Evolutionary conservation across 2,888 invertebrate species (phyloP).

Genomic region (Stenotaenia linearis): DNA sequence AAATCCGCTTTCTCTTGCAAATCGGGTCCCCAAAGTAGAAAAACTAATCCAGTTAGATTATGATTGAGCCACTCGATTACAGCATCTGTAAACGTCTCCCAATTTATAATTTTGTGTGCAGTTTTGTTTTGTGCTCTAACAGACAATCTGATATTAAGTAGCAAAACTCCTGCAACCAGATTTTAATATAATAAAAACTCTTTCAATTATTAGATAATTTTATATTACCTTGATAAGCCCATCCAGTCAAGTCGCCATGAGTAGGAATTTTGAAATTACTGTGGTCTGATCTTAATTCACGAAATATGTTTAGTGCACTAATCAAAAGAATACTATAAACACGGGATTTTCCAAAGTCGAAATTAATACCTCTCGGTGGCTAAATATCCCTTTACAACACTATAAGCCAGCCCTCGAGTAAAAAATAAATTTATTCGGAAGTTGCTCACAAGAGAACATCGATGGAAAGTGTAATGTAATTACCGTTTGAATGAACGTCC

Average conservation of each 20-base stretch:
- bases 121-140: constrained; percentile 50
- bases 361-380: constrained; percentile 33
- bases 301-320: constrained; percentile 49
- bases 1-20: constrained; percentile 49
- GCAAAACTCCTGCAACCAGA: constrained; percentile 44
- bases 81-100: constrained; percentile 54
- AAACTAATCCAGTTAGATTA: constrained; percentile 48
- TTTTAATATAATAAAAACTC: background rate
- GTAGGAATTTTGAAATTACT: constrained; percentile 48
- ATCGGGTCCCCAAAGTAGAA: constrained; percentile 53
- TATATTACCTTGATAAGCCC: constrained; percentile 53
- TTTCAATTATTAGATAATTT: constrained; percentile 2
- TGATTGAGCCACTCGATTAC: constrained; percentile 48
- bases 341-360: too few relatives aligned
- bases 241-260: constrained; percentile 51
- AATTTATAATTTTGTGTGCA: constrained; percentile 52
- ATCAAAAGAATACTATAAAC: too few relatives aligned
- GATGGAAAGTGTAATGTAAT: too few relatives aligned
- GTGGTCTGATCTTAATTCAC: constrained; percentile 49
- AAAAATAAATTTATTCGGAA: background rate
- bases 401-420: background rate
- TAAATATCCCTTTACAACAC: background rate
- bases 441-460: too few relatives aligned
- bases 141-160: constrained; percentile 50
- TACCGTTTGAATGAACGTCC: background rate